A percentile compares a stretch with the other conserved stretches of the same genome.
Evolutionary conservation across 2,113 vertebrate species (phyloP).

Genomic region (Calyptomena viridis): DNA sequence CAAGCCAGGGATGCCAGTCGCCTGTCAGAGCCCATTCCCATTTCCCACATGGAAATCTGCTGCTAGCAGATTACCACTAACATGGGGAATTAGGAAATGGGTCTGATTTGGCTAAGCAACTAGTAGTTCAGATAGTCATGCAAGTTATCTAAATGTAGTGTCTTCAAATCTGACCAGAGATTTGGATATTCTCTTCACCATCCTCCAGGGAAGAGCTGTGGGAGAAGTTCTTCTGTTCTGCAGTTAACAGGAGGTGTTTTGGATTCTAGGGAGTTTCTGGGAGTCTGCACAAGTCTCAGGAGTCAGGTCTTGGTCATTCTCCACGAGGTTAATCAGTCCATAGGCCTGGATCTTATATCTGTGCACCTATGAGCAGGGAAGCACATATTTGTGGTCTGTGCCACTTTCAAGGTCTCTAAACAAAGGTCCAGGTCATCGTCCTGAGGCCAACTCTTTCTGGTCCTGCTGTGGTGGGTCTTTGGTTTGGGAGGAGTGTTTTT

Average conservation of each 20-base stretch:
- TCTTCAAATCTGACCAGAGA: background rate
- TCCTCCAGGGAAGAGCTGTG: background rate
- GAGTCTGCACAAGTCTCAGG: background rate
- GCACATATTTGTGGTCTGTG: background rate
- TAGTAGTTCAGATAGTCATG: background rate
- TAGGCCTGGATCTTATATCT: background rate
- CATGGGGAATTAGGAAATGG: background rate
- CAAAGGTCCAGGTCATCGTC: background rate
- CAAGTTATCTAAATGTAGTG: background rate
- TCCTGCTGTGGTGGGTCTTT: background rate
- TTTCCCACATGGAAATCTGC: background rate
- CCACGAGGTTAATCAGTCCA: background rate
- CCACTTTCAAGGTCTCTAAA: background rate
- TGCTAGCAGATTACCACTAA: background rate
- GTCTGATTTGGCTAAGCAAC: background rate
- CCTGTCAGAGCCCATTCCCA: background rate
- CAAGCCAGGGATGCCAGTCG: background rate
- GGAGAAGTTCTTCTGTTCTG: background rate
- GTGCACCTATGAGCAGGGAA: background rate
- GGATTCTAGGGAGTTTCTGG: background rate
- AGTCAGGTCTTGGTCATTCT: background rate
- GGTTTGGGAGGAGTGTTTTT: background rate
- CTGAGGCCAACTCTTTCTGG: background rate
- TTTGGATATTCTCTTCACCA: rapidly evolving
- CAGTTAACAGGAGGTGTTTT: background rate